Base-by-base conservation (phyloP, 2,113 vertebrate species). In the Halichoerus grypus region DNA sequence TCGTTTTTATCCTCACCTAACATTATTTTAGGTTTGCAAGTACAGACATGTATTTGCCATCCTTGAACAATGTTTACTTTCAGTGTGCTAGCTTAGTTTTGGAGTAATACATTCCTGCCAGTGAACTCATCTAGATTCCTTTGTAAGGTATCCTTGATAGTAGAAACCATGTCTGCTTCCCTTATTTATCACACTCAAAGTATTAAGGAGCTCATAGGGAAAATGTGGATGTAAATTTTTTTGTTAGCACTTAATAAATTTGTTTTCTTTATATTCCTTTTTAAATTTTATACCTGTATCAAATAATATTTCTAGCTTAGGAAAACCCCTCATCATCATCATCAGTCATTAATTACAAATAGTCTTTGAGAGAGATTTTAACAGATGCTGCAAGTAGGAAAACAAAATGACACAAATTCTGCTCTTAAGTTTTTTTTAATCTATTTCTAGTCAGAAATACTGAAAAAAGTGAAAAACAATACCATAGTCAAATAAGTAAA, bases 361-460 rank as follows among this genome's bases (percentile, higher is more conserved):
- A 61, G 69, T 94, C 51, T 88, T 94, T 94, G 57, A 69, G 21
- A 86, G 24, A 69, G 46, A 85, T 90, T 88, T 14, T 80, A 97
- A 59, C 24, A 63, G 59, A 42, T 77, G 21, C 22, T 71, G 9
- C 84, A 79, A 61, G 26, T 90, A 76, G 69, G 31, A 79, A 88
- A 92, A 84, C 31, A 85, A 94, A 96, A 72, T 28, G 22, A 88
- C 14, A 36, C 7, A 85, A 33, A 53, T 42, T 74, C 7, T 95
- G 59, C 28, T 83, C 51, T 88, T 26, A 92, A 51, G 10, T 15
- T 51, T 80, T 83, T 61, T 79, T 51, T 22, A 53, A 74, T 33
- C 10, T 79, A 12, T 59, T 80, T 55, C 19, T 86, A 28, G 9
- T 69, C 82, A 79, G 36, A 81, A 84, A 89, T 63, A 88, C 28